Percentiles rank a stretch among this genome's conserved stretches.
phyloP scores from a whole-genome alignment of 2,797 vertebrate species.

The Acrocephalus scirpaceus region DNA sequence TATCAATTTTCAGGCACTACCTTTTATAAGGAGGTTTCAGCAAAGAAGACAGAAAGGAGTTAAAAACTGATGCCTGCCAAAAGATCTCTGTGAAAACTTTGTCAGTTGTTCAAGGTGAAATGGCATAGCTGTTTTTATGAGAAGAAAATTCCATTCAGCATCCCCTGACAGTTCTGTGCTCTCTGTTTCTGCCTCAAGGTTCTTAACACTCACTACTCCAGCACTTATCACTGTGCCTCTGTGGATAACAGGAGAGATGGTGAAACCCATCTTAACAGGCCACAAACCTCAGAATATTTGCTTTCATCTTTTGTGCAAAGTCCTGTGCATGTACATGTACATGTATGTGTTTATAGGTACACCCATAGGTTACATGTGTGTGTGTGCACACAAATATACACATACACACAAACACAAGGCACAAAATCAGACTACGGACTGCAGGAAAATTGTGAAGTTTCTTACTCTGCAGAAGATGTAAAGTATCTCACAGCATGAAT shows the following conservation, averaged over 20 bases:
- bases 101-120: neutral
- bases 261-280: neutral
- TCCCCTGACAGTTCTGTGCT: neutral
- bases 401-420: neutral
- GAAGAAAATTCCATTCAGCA: neutral
- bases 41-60: neutral
- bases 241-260: neutral
- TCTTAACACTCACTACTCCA: neutral
- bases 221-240: neutral
- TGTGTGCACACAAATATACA: neutral
- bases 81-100: neutral
- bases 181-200: neutral
- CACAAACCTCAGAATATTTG: neutral
- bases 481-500: neutral
- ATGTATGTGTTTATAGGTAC: neutral
- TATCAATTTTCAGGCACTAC: neutral
- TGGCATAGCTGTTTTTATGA: neutral
- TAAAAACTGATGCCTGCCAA: neutral
- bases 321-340: accelerated
- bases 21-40: neutral
- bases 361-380: accelerated
- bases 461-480: neutral
- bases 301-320: neutral
- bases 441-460: neutral
- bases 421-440: neutral